Evolutionary conservation across 37 sponge, comb jelly and placozoan species (phyloP).

Genomic region (Bolinopsis microptera): DNA sequence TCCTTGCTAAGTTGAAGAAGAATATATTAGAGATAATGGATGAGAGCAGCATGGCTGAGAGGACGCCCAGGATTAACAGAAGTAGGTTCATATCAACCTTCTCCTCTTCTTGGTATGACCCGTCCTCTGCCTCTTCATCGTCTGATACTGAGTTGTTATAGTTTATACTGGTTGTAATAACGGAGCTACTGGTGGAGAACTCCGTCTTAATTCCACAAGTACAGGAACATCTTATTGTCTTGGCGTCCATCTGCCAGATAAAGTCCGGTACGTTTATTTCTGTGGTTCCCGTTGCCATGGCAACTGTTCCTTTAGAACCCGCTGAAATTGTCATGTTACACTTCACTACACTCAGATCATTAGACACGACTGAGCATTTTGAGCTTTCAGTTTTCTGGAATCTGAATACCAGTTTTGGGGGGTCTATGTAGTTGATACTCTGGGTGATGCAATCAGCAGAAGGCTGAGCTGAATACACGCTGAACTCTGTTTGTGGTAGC

Average conservation of each 20-base stretch:
- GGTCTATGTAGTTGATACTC: not conserved
- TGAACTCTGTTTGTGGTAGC: not conserved
- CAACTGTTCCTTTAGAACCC: not conserved
- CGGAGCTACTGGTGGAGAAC: not conserved
- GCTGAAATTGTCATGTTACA: slow-evolving; percentile 30
- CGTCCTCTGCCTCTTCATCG: not conserved
- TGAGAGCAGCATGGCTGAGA: not conserved
- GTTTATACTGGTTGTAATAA: not conserved
- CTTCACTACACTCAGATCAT: not conserved
- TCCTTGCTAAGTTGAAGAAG: not conserved
- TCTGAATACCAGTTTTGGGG: not conserved
- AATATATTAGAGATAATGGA: slow-evolving; percentile 9
- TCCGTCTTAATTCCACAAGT: not conserved
- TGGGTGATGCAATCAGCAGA: not conserved
- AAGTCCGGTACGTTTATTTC: slow-evolving; percentile 3
- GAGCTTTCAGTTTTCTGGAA: not conserved
- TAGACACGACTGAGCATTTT: not conserved
- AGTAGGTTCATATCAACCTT: not conserved
- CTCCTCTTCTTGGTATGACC: not conserved
- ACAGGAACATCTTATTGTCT: not conserved
- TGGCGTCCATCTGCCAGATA: slow-evolving; percentile 7
- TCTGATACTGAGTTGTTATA: not conserved
- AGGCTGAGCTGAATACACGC: not conserved
- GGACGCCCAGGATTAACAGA: slow-evolving; percentile 3
- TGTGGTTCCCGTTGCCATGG: not conserved